Base-by-base conservation (phyloP, 2,113 vertebrate genomes). In the Nibea coibor region DNA sequence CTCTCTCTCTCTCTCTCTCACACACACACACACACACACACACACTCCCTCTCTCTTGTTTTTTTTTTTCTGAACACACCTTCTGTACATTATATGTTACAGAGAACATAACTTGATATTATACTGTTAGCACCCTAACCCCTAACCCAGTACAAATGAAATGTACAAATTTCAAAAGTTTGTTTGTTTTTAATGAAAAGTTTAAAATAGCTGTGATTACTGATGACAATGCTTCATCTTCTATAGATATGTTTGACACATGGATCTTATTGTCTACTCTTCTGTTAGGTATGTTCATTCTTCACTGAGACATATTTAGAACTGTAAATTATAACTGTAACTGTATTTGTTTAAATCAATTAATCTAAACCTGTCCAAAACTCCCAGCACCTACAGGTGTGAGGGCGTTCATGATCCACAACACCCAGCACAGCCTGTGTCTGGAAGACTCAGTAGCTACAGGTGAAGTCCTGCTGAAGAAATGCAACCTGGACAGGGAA, bases 381-480 rank as follows among this genome's bases (percentile, higher is more conserved):
- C 20, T 61, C 15, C 71, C 15, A 22, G 28, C 54, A 16, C 6
- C 39, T 83, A 10, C 77, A 95, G 95, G 89, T 56, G 68, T 75
- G 28, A 56, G 22, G 0, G 50, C 91, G 1, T 95, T 96, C 64
- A 86, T 91, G 91, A 87, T 96, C 68, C 75, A 93, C 84, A 93
- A 91, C 89, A 82, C 53, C 3, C 51, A 87, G 2, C 68, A 64
- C 42, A 87, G 82, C 79, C 79, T 93, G 78, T 95, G 95, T 80
- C 72, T 95, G 56, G 88, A 95, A 75, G 92, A 93, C 57, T 81
- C 88, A 0, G 24, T 24, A 0, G 24, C 22, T 8, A 63, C 82
- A 31, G 58, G 70, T 19, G 62, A 80, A 24, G 87, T 94, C 42
- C 65, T 87, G 51, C 66, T 95, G 78, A 83, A 59, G 31, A 67